Percentiles rank a stretch among this genome's conserved stretches.
Evolutionary conservation across 2,797 vertebrate species (phyloP).

Genomic region (Poecilia wingei): DNA sequence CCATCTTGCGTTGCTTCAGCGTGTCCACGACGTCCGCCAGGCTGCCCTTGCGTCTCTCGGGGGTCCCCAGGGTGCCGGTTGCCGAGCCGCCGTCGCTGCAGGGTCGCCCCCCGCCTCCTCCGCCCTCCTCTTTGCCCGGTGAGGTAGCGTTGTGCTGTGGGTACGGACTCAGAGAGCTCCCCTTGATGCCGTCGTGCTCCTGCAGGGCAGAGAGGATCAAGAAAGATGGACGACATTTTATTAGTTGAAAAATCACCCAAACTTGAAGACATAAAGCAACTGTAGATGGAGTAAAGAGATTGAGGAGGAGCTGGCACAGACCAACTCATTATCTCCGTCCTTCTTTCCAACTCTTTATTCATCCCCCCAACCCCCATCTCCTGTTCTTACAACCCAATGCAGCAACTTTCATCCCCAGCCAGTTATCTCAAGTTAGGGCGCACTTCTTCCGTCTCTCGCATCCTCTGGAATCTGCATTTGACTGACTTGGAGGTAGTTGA

Average conservation of each 20-base stretch:
- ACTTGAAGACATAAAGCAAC: constrained; percentile 20
- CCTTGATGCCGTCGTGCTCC: constrained; percentile 95
- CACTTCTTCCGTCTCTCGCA: constrained; percentile 63
- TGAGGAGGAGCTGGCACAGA: constrained; percentile 54
- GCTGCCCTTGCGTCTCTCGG: constrained; percentile 97
- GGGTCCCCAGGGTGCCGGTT: constrained; percentile 88
- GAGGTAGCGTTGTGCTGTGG: constrained; percentile 98
- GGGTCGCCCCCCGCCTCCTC: constrained; percentile 85
- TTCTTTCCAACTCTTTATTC: constrained; percentile 59
- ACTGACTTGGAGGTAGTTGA: constrained; percentile 79
- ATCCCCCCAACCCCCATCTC: constrained; percentile 19
- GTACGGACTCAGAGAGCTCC: constrained; percentile 91
- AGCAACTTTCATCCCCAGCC: constrained; percentile 76
- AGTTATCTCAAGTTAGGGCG: constrained; percentile 72
- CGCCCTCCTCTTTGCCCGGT: constrained; percentile 92
- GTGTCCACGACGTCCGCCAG: constrained; percentile 97
- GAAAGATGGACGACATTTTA: background rate
- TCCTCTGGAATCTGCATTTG: constrained; percentile 76
- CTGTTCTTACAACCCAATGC: constrained; percentile 38
- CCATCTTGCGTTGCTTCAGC: constrained; percentile 98
- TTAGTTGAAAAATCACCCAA: constrained; percentile 9
- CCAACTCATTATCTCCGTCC: constrained; percentile 69
- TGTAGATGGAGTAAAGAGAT: constrained; percentile 10
- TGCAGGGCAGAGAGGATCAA: constrained; percentile 50
- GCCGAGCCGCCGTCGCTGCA: constrained; percentile 86